Evolutionary conservation across 2,888 invertebrate genomes (phyloP).

Genomic region (Colletes collaris): DNA sequence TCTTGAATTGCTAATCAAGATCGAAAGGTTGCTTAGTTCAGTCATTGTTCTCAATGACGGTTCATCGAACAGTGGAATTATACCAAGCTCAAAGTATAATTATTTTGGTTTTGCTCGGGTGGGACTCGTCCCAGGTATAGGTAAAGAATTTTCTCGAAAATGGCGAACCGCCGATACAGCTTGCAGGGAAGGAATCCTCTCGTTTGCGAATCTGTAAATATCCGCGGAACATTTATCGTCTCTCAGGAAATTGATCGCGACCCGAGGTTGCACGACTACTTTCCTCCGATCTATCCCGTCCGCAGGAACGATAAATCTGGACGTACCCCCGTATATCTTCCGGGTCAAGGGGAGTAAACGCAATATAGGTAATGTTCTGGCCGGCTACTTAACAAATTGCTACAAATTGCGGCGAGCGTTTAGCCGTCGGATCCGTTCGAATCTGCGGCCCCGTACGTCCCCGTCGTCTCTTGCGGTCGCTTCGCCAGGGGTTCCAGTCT

Average conservation of each 20-base stretch:
- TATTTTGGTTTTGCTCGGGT: too few relatives aligned
- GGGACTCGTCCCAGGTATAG: too few relatives aligned
- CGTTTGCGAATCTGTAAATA: background rate
- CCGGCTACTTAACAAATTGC: slow-evolving; percentile 83
- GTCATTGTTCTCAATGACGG: too few relatives aligned
- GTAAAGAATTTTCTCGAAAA: too few relatives aligned
- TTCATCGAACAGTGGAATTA: too few relatives aligned
- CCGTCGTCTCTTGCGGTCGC: slow-evolving; percentile 40
- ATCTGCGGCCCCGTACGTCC: slow-evolving; percentile 44
- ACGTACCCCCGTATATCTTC: slow-evolving; percentile 76
- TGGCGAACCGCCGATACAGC: too few relatives aligned
- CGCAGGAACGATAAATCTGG: slow-evolving; percentile 77
- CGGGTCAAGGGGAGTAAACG: slow-evolving; percentile 73
- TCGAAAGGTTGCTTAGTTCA: too few relatives aligned
- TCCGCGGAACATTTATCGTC: slow-evolving; percentile 19
- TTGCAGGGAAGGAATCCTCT: too few relatives aligned
- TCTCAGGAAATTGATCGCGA: slow-evolving; percentile 17
- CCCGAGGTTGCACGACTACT: slow-evolving; percentile 27
- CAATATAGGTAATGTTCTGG: slow-evolving; percentile 82
- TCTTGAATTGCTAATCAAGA: too few relatives aligned
- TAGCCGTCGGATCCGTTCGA: slow-evolving; percentile 69
- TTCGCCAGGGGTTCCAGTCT: slow-evolving; percentile 61
- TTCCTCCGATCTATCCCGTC: slow-evolving; percentile 35
- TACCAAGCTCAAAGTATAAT: too few relatives aligned
- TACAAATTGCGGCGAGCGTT: slow-evolving; percentile 82